A percentile compares a stretch with the other conserved stretches of the same genome.
phyloP scores from a whole-genome alignment of 2,113 vertebrate genomes.

The Conger conger region DNA sequence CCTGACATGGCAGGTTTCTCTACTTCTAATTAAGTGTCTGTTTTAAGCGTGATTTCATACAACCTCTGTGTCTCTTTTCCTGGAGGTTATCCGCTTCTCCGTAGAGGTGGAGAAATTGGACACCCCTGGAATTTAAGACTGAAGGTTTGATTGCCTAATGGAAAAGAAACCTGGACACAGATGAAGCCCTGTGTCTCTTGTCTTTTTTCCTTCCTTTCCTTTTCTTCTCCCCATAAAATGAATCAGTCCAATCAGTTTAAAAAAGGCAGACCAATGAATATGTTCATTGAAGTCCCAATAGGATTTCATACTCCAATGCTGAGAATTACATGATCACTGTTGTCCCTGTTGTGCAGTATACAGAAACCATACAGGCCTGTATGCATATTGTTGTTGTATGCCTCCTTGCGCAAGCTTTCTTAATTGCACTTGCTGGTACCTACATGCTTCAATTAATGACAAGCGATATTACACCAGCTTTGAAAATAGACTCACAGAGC shows the following conservation, averaged over 20 bases:
- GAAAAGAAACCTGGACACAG: neutral
- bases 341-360: neutral
- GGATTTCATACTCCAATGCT: neutral
- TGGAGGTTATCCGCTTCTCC: neutral
- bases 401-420: neutral
- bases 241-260: neutral
- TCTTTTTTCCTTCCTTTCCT: neutral
- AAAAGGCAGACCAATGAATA: neutral
- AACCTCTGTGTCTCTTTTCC: conserved; percentile 6
- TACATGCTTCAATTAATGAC: no score
- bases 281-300: neutral
- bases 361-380: neutral
- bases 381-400: neutral
- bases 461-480: no score
- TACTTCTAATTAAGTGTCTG: conserved; percentile 23
- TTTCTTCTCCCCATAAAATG: no score
- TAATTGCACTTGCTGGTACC: neutral
- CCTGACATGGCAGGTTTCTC: conserved; percentile 20
- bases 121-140: conserved; percentile 4
- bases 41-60: conserved; percentile 8
- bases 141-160: conserved; percentile 3
- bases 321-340: neutral
- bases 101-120: conserved; percentile 5
- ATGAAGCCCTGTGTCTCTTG: neutral
- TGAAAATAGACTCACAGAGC: no score